Conservation (phyloP, 2,888 invertebrate genomes). For the Drosophila acutilabella region DNA sequence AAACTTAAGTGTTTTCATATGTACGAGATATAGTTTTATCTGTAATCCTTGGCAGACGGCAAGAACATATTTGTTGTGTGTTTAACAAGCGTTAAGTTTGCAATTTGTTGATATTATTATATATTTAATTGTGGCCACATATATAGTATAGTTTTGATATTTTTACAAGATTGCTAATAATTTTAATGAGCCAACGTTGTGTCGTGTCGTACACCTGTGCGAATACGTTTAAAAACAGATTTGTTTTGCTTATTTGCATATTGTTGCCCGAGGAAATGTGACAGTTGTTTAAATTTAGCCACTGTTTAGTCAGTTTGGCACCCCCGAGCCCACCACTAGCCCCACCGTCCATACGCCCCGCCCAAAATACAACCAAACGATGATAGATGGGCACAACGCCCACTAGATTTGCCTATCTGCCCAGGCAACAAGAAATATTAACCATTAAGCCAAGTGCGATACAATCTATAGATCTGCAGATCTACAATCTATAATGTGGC, state of each 20-base stretch:
- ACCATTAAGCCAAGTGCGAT: constrained; percentile 38
- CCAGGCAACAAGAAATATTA: constrained; percentile 29
- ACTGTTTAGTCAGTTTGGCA: constrained; percentile 36
- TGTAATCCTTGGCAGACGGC: constrained; percentile 38
- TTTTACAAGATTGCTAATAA: constrained; percentile 64
- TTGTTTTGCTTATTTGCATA: constrained; percentile 57
- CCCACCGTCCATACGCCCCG: neutral
- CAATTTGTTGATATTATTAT: constrained; percentile 21
- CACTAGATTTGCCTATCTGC: constrained; percentile 38
- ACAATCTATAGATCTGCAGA: constrained; percentile 9
- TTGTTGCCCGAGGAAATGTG: constrained; percentile 21
- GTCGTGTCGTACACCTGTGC: constrained; percentile 71
- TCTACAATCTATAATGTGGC: constrained; percentile 19
- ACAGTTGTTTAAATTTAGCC: constrained; percentile 71
- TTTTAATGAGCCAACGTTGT: constrained; percentile 77
- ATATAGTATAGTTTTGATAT: constrained; percentile 20
- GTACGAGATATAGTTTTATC: constrained; percentile 10
- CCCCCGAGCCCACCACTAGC: neutral
- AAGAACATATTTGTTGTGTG: constrained; percentile 35
- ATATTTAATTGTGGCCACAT: neutral
- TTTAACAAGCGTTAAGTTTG: constrained; percentile 61
- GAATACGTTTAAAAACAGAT: constrained; percentile 77
- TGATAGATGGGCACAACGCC: constrained; percentile 37
- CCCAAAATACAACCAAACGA: neutral
- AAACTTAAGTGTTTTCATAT: constrained; percentile 2